Base-by-base conservation (phyloP, 2,888 invertebrate species). In the Caradrina kadenii region DNA sequence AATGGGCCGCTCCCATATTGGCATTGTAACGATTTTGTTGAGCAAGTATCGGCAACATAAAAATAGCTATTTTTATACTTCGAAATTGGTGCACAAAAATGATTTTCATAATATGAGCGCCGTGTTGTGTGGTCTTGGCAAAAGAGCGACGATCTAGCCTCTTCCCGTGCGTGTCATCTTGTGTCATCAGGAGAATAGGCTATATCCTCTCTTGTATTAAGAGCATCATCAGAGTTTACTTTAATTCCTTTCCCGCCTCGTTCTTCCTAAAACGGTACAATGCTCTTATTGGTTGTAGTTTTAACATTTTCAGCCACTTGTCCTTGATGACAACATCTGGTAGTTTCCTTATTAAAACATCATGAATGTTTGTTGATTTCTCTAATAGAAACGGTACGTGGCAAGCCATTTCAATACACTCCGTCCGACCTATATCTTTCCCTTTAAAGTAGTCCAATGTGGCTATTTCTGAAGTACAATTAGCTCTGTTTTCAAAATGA, bases 1-100 rank as follows among this genome's bases (percentile, higher is more conserved):
- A 62, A 50, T 73, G 63, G 31, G 55, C 10, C 53, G 73, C 22
- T 60, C 55, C 66, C 17, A 49, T 61, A 59, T 55, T 75, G 85
- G 74, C 84, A 86, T 85, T 87, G 86, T 82, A 80, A 82, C 76
- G 74, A 82, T 86, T 87, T 80, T 73, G 76, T 79, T 81, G 55
- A 68, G 77, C 74, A 76, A 75, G 80, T 82, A 83, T 81, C 76
- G 69, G 60, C 13, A 8, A 39, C 13, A 39, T 74, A 64, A 69
- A 45, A 45, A 45, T 45, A 17, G 45, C 70, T 83, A 80, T 80
- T 82, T 86, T 74, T 42, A 26, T 70, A 66, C 26, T 62, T 55
- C 26, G 39, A 66, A 53, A 70, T 71, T 71, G 74, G 31, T 68
- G 61, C 54, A 71, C 66, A 58, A 54, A 76, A 70, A 63, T 61